A percentile compares a stretch with the other conserved stretches of the same genome.
Evolutionary conservation across 2,797 vertebrate genomes (phyloP).

Genomic region (Ctenopoma kingsleyae): DNA sequence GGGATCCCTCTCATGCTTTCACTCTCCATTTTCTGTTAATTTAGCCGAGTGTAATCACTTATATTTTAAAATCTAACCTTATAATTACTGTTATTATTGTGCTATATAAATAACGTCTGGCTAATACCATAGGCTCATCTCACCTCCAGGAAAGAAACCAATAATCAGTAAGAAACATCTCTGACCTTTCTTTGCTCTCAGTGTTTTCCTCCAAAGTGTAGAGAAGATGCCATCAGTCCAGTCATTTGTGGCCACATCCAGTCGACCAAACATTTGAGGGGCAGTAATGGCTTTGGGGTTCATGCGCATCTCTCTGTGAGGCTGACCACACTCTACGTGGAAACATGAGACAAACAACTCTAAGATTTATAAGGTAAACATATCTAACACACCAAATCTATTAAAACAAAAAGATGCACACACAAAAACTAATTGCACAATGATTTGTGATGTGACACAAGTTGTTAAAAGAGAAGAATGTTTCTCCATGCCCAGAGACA

Average conservation of each 20-base stretch:
- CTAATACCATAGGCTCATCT: not conserved
- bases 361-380: not conserved
- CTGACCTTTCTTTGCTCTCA: conserved; percentile 93
- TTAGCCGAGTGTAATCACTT: not conserved
- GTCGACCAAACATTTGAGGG: conserved; percentile 96
- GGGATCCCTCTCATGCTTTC: conserved; percentile 8
- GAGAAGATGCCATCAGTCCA: conserved; percentile 99
- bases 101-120: no score
- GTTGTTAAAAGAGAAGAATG: not conserved
- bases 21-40: not conserved
- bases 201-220: conserved; percentile 95
- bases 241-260: conserved; percentile 96
- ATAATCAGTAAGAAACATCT: not conserved
- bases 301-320: conserved; percentile 98
- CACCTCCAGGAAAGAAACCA: not conserved
- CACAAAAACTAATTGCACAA: not conserved
- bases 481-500: not conserved
- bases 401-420: not conserved
- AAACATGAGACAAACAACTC: not conserved
- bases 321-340: conserved; percentile 89
- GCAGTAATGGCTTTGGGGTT: conserved; percentile 99
- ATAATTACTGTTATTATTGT: no score
- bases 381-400: not conserved
- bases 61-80: no score
- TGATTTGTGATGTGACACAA: not conserved